A percentile compares a stretch with the other conserved stretches of the same genome.
Conservation (phyloP, 1,140 invertebrate species). For the Acarapis woodi region DNA sequence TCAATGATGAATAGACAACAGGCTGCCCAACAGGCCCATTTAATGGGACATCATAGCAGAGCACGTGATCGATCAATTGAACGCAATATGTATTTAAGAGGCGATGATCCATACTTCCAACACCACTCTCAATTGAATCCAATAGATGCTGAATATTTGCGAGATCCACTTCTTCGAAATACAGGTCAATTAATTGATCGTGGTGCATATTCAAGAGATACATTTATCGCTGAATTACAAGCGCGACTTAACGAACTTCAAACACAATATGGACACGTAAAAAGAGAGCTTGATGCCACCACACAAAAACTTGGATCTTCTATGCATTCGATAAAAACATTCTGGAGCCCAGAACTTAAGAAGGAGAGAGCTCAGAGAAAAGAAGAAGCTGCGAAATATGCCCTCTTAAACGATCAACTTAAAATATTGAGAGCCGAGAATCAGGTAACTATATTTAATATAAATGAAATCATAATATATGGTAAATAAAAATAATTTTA, state of each 20-base stretch:
- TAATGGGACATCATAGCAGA: not conserved
- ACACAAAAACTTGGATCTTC: slow-evolving; percentile 93
- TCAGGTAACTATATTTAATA: slow-evolving; percentile 36
- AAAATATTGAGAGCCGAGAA: slow-evolving; percentile 86
- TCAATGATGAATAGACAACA: slow-evolving; percentile 1
- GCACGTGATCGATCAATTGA: not conserved
- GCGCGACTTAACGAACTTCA: slow-evolving; percentile 80
- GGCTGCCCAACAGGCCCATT: not conserved
- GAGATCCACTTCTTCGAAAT: not conserved
- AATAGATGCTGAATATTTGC: not conserved
- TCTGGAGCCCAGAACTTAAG: slow-evolving; percentile 97
- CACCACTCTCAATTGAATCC: not conserved
- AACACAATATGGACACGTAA: slow-evolving; percentile 75
- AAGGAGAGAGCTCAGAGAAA: slow-evolving; percentile 83
- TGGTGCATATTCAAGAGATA: slow-evolving; percentile 8
- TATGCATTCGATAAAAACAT: slow-evolving; percentile 98
- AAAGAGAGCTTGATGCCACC: slow-evolving; percentile 80
- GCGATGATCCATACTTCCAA: slow-evolving; percentile 2
- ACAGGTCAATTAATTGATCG: not conserved
- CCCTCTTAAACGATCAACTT: slow-evolving; percentile 81
- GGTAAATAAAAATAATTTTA: no score
- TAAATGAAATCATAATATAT: not conserved
- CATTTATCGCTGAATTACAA: slow-evolving; percentile 54
- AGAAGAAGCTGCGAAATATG: slow-evolving; percentile 90
- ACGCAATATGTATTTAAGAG: slow-evolving; percentile 1